Percentiles rank a stretch among this genome's conserved stretches.
Evolutionary conservation across 2,113 vertebrate species (phyloP).

Genomic region (Pygoscelis adeliae): DNA sequence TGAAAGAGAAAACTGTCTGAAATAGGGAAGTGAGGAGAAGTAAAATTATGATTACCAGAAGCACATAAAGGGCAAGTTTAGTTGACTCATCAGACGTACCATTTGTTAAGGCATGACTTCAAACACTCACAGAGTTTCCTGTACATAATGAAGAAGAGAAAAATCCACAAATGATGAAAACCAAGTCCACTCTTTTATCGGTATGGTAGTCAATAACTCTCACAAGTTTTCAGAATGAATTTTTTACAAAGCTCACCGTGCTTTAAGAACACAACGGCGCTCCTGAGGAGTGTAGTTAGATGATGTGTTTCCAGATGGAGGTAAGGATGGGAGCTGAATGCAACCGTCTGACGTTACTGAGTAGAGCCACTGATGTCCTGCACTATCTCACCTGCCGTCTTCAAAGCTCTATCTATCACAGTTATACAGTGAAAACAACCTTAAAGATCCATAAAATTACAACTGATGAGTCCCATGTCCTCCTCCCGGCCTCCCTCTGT

Average conservation of each 20-base stretch:
- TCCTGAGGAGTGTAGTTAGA: neutral
- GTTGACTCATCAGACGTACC: neutral
- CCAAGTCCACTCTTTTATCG: neutral
- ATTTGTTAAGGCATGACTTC: neutral
- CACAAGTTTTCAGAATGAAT: neutral
- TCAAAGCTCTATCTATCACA: neutral
- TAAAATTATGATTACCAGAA: neutral
- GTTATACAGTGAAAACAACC: neutral
- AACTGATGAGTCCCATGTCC: neutral
- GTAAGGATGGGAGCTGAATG: neutral
- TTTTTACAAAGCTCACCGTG: neutral
- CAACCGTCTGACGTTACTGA: neutral
- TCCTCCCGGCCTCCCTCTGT: neutral
- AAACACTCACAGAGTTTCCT: neutral
- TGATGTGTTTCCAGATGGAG: neutral
- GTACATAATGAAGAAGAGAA: neutral
- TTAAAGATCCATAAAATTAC: neutral
- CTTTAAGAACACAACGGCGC: neutral
- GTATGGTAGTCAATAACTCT: neutral
- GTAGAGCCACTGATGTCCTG: neutral
- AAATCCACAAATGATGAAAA: neutral
- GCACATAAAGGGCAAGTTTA: neutral
- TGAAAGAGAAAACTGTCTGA: conserved; percentile 19
- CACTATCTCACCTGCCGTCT: neutral
- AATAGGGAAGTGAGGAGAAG: conserved; percentile 42